Evolutionary conservation across 1,140 invertebrate genomes (phyloP), one percentile per base, ranked within the genome.

Genomic region (Pomacea maculata): DNA sequence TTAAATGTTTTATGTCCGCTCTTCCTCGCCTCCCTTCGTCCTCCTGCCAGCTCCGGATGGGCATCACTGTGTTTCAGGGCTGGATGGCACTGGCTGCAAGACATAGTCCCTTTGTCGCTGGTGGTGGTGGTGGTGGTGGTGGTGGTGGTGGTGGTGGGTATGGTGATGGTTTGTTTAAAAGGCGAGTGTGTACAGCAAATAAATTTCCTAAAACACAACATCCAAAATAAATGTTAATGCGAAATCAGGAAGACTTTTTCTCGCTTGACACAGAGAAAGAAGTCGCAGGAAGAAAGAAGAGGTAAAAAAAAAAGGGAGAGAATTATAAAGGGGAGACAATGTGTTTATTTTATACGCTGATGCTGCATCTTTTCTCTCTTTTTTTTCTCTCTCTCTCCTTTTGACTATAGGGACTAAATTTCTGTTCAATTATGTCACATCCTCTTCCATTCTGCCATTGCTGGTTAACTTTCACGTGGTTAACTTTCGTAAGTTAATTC

Each of bases 1-100:
- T 70, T 70, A 70, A 70, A 70, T 70, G 67, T 70, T 70, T 70
- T 70, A 70, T 70, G 67, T n/a, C 67, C 67, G 67, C 21, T 70
- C 67, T 11, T 70, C 67, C 21, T 34, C 11, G n/a, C 29, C 11
- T 70, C 29, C 11, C 67, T 70, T 70, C 67, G 12, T 21, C 29
- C 12, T 11, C 21, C 29, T 70, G 21, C 67, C 29, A 34, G 67
- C 29, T 12, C 67, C 21, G 67, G 67, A 12, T n/a, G 12, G n/a
- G 29, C 21, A 34, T 12, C 12, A 70, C 12, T 70, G 12, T 11
- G 67, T 61, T 11, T 17, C 57, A 11, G 11, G 57, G 57, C 57
- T 61, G 4, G 15, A 61, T 61, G 15, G 57, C 11, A 17, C 57
- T 61, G 57, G 11, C 57, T 61, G 1, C 1, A 61, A 61, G 57